A percentile compares a stretch with the other conserved stretches of the same genome.
phyloP scores from a whole-genome alignment of 2,797 vertebrate genomes.

The Gouania willdenowi region DNA sequence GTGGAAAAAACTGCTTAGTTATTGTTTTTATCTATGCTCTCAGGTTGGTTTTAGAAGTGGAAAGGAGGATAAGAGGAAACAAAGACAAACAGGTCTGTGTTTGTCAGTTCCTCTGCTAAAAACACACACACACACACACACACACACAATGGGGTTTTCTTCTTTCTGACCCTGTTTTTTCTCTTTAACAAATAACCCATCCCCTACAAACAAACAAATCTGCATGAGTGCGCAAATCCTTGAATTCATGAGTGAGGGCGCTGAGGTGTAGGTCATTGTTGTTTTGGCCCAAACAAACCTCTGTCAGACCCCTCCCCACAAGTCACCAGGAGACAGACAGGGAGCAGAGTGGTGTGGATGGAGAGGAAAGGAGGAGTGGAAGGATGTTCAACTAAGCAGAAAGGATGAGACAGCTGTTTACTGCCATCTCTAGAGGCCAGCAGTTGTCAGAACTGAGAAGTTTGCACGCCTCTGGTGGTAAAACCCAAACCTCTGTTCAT shows the following conservation, averaged over 20 bases:
- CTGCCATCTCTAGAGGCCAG: conserved; percentile 54
- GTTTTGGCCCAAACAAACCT: conserved; percentile 38
- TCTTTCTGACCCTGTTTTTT: conserved; percentile 45
- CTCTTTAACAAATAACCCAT: conserved; percentile 3
- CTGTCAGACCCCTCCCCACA: conserved; percentile 14
- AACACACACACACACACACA: conserved; percentile 17
- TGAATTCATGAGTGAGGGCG: conserved; percentile 25
- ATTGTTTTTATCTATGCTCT: conserved; percentile 32
- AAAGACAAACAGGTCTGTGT: conserved; percentile 57
- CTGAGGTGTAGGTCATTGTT: conserved; percentile 44
- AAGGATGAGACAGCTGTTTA: conserved; percentile 62
- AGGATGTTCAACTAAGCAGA: conserved; percentile 19
- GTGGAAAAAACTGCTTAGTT: conserved; percentile 50
- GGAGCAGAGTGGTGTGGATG: conserved; percentile 3
- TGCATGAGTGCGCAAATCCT: conserved; percentile 4
- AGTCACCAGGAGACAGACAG: conserved; percentile 12
- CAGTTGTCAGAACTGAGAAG: conserved; percentile 48
- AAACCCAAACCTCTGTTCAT: conserved; percentile 50
- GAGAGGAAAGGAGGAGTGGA: neutral
- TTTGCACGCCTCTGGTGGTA: conserved; percentile 53
- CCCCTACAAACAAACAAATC: neutral
- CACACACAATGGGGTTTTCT: conserved; percentile 9
- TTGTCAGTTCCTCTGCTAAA: conserved; percentile 48
- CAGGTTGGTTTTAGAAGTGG: conserved; percentile 37
- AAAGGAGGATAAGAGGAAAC: conserved; percentile 38